phyloP scores from a whole-genome alignment of 2,888 invertebrate species.

The Crossocerus cetratus region DNA sequence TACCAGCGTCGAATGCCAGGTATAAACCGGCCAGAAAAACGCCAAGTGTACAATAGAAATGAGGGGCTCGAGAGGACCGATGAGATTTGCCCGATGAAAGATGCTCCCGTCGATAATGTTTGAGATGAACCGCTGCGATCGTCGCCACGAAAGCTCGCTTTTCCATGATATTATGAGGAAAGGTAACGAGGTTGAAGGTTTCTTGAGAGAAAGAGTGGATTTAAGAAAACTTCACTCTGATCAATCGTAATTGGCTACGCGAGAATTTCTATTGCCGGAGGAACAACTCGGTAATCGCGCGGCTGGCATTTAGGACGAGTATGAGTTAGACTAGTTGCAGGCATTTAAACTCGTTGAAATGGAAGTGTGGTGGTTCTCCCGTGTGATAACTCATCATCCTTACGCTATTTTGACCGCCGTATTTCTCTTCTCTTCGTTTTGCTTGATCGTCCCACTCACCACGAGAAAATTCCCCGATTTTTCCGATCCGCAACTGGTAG shows the following conservation, averaged over 20 bases:
- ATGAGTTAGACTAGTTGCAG: constrained; percentile 24
- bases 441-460: constrained; percentile 83
- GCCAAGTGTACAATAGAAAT: not conserved
- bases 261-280: constrained; percentile 1
- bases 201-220: not conserved
- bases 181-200: constrained; percentile 1
- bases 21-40: not conserved
- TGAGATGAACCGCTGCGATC: not conserved
- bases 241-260: not conserved
- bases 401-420: constrained; percentile 82
- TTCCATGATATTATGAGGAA: not conserved
- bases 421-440: constrained; percentile 82
- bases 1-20: not conserved
- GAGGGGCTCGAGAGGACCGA: constrained; percentile 1
- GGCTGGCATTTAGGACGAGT: constrained; percentile 12
- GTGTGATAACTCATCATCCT: constrained; percentile 84
- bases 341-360: constrained; percentile 33
- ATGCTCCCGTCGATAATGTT: not conserved
- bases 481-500: constrained; percentile 90
- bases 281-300: not conserved
- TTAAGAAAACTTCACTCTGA: constrained; percentile 11
- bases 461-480: constrained; percentile 86
- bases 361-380: constrained; percentile 79
- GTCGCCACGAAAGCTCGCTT: not conserved
- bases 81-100: constrained; percentile 2